Evolutionary conservation across 2,888 invertebrate species (phyloP).

Genomic region (Pomacea canaliculata): DNA sequence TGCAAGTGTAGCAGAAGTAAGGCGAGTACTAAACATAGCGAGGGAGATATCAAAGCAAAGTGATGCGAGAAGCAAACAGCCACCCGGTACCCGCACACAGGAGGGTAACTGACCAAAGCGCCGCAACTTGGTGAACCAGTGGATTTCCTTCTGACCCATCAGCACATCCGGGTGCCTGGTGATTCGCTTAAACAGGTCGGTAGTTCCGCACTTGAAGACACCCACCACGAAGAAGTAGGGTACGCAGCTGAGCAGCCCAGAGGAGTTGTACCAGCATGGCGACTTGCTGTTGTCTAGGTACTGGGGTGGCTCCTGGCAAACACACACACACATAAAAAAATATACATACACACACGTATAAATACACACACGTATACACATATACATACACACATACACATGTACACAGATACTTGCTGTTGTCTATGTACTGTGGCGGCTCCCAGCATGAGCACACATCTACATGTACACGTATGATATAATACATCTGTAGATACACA

Average conservation of each 20-base stretch:
- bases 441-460: too few species aligned
- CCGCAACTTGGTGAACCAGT: slow-evolving; percentile 22
- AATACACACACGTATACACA: background rate
- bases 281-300: slow-evolving; percentile 13
- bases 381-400: background rate
- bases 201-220: slow-evolving; percentile 18
- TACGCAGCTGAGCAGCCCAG: slow-evolving; percentile 11
- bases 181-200: slow-evolving; percentile 19
- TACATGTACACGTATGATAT: too few species aligned
- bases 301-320: background rate
- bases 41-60: too few species aligned
- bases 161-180: slow-evolving; percentile 22
- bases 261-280: slow-evolving; percentile 15
- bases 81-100: too few species aligned
- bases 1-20: too few species aligned
- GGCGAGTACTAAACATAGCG: too few species aligned
- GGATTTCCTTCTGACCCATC: slow-evolving; percentile 24
- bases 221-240: slow-evolving; percentile 24
- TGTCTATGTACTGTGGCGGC: too few species aligned
- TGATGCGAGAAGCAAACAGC: too few species aligned
- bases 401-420: background rate
- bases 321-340: background rate
- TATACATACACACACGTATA: background rate
- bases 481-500: too few species aligned
- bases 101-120: slow-evolving; percentile 12